Evolutionary conservation across 2,888 invertebrate genomes (phyloP).

Genomic region (Congeria kusceri): DNA sequence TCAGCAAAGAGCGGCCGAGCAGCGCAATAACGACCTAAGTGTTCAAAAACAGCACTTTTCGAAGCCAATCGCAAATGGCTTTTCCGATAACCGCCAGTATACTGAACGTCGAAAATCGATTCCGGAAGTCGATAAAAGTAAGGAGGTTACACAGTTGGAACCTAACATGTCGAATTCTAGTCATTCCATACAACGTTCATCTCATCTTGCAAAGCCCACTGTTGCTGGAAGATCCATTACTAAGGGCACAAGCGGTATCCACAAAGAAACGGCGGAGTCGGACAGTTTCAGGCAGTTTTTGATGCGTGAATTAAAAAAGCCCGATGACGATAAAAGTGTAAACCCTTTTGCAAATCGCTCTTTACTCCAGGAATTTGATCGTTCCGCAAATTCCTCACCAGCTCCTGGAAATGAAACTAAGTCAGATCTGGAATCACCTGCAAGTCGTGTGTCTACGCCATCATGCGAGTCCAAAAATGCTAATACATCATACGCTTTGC

Average conservation of each 20-base stretch:
- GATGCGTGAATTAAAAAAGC: slow-evolving; percentile 50
- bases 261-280: slow-evolving; percentile 21
- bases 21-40: not conserved
- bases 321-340: slow-evolving; percentile 44
- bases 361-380: slow-evolving; percentile 54
- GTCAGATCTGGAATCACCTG: not conserved
- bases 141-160: not conserved
- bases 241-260: slow-evolving; percentile 65
- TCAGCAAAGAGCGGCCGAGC: slow-evolving; percentile 35
- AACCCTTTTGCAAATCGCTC: slow-evolving; percentile 62
- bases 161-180: not conserved
- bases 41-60: not conserved
- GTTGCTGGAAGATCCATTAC: slow-evolving; percentile 62
- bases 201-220: not conserved
- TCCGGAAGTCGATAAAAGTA: not conserved
- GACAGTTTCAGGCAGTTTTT: slow-evolving; percentile 44
- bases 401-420: not conserved
- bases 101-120: too few species aligned
- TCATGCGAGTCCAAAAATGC: not conserved
- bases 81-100: not conserved
- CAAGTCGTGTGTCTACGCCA: not conserved
- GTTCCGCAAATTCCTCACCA: slow-evolving; percentile 56
- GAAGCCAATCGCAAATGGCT: not conserved
- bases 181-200: too few species aligned
- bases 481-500: slow-evolving; percentile 39